Conservation (phyloP, 2,113 vertebrate genomes). For the Myotis brandtii region DNA sequence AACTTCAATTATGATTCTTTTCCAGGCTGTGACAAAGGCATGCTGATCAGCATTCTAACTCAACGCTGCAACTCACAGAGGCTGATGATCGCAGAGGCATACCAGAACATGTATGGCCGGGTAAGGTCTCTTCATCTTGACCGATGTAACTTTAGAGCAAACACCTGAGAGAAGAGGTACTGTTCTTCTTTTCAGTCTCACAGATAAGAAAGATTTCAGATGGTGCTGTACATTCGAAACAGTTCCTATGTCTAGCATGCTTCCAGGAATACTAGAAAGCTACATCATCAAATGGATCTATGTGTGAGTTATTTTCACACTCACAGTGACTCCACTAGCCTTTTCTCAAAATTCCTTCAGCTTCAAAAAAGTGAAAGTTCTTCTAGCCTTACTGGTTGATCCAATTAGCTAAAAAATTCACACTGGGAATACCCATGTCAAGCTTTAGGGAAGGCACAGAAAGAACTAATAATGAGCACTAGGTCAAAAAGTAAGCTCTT, state of each 20-base stretch:
- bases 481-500: conserved; percentile 45
- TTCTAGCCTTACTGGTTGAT: neutral
- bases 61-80: conserved; percentile 87
- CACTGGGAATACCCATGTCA: neutral
- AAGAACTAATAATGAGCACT: conserved; percentile 37
- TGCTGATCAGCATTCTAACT: conserved; percentile 87
- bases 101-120: conserved; percentile 84
- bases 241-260: neutral
- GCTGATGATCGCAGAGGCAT: conserved; percentile 84
- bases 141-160: neutral
- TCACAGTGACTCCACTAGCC: neutral
- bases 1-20: conserved; percentile 61
- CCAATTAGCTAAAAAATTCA: conserved; percentile 60
- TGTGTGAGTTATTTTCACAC: neutral
- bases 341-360: neutral
- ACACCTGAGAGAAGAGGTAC: neutral
- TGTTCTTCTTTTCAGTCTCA: neutral
- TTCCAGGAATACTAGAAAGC: neutral
- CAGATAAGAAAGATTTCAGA: neutral
- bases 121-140: conserved; percentile 70
- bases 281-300: neutral
- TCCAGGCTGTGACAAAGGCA: conserved; percentile 88
- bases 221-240: neutral
- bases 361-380: neutral
- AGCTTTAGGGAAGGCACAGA: neutral